Evolutionary conservation across 1,140 invertebrate species (phyloP).

Genomic region (Hyles vespertilio): DNA sequence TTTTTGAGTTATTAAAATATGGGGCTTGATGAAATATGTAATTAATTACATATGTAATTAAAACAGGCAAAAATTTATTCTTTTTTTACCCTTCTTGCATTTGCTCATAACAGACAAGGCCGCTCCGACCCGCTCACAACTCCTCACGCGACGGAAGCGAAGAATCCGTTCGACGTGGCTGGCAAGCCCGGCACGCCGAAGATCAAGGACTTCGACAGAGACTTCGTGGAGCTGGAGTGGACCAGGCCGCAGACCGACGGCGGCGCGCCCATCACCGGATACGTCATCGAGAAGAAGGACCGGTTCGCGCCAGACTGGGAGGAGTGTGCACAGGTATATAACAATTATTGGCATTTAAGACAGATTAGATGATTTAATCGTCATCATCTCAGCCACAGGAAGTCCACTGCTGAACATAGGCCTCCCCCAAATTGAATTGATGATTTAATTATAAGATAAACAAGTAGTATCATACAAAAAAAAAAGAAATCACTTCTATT

Average conservation of each 20-base stretch:
- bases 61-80: too few species aligned
- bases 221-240: slow-evolving; percentile 98
- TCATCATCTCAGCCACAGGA: too few species aligned
- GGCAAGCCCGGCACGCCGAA: slow-evolving; percentile 82
- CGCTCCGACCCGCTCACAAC: slow-evolving; percentile 95
- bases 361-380: too few species aligned
- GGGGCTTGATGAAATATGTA: too few species aligned
- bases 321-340: slow-evolving; percentile 83
- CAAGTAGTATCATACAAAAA: too few species aligned
- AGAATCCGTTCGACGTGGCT: slow-evolving; percentile 95
- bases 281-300: slow-evolving; percentile 97
- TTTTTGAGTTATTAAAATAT: too few species aligned
- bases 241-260: slow-evolving; percentile 89
- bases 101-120: slow-evolving; percentile 90
- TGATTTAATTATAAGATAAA: too few species aligned
- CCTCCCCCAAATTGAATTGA: too few species aligned
- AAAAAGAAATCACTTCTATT: too few species aligned
- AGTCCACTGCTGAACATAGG: too few species aligned
- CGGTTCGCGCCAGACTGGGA: slow-evolving; percentile 93
- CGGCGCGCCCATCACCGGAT: slow-evolving; percentile 92
- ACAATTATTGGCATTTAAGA: neutral
- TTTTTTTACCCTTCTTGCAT: too few species aligned
- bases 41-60: too few species aligned
- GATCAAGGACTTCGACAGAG: slow-evolving; percentile 93
- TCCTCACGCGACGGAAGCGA: slow-evolving; percentile 93